A percentile compares a stretch with the other conserved stretches of the same genome.
Conservation (phyloP, 2,888 invertebrate genomes). For the Synergus japonicus region DNA sequence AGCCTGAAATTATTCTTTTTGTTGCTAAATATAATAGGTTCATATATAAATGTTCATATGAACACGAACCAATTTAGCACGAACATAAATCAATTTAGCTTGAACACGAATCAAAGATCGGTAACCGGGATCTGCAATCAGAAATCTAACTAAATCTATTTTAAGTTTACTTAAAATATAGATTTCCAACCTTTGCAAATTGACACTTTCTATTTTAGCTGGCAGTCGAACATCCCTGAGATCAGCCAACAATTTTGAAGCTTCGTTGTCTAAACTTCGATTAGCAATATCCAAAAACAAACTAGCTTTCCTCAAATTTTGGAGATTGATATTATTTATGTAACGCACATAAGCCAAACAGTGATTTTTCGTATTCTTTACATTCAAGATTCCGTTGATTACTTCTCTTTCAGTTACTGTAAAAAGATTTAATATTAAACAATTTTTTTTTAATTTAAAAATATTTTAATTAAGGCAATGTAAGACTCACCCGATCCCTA, state of each 20-base stretch:
- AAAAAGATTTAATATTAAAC: conserved; percentile 20
- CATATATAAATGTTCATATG: neutral
- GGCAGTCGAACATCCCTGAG: conserved; percentile 94
- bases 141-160: neutral
- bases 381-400: conserved; percentile 95
- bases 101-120: neutral
- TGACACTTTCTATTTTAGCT: conserved; percentile 91
- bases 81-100: neutral
- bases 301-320: conserved; percentile 95
- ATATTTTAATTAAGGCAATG: no score
- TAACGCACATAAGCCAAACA: conserved; percentile 96
- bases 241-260: conserved; percentile 91
- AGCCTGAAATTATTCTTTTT: neutral
- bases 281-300: conserved; percentile 97
- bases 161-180: conserved; percentile 45
- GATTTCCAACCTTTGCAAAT: conserved; percentile 87
- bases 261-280: conserved; percentile 94
- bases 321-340: conserved; percentile 97
- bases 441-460: neutral
- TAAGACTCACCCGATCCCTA: no score
- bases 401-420: conserved; percentile 98
- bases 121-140: neutral
- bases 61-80: neutral
- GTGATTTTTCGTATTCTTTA: conserved; percentile 96
- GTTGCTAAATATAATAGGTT: neutral